Conservation (phyloP, 2,888 invertebrate species). For the Agrochola macilenta region DNA sequence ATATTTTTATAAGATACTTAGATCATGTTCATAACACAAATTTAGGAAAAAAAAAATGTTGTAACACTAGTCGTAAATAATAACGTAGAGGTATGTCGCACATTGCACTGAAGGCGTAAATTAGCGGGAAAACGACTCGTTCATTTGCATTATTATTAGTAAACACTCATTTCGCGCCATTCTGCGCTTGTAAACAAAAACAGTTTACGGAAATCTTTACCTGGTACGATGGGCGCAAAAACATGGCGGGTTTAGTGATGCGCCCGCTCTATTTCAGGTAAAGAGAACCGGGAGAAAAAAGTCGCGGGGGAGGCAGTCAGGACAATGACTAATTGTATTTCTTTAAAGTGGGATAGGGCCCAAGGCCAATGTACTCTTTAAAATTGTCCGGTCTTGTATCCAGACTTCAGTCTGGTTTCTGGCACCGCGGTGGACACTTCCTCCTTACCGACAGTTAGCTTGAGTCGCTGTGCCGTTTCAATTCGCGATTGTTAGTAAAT, state of each 20-base stretch:
- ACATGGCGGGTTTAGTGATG: conserved; percentile 72
- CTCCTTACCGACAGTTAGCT: conserved; percentile 63
- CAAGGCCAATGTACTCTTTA: conserved; percentile 88
- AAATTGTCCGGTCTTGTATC: conserved; percentile 84
- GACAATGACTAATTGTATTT: conserved; percentile 81
- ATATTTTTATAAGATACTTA: neutral
- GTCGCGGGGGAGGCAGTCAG: conserved; percentile 69
- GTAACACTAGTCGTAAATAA: conserved; percentile 26
- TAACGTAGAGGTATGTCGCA: conserved; percentile 25
- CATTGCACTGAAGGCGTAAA: conserved; percentile 58
- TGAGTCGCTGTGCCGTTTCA: conserved; percentile 59
- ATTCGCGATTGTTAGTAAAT: conserved; percentile 82
- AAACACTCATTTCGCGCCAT: conserved; percentile 88
- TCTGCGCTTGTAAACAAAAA: conserved; percentile 85
- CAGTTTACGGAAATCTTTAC: conserved; percentile 80
- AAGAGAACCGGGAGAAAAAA: conserved; percentile 63
- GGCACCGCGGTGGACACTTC: conserved; percentile 84
- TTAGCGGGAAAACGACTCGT: conserved; percentile 81
- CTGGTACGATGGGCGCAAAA: conserved; percentile 73
- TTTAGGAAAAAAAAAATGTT: neutral
- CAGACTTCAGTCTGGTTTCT: conserved; percentile 88
- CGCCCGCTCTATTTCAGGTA: conserved; percentile 62
- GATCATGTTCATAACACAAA: neutral
- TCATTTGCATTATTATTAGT: conserved; percentile 82
- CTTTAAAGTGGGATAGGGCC: conserved; percentile 81